These are phyloP conservation scores for Cervus canadensis DNA, from an alignment of 2,113 vertebrate genomes.

Conservation along the genomic window DNA sequence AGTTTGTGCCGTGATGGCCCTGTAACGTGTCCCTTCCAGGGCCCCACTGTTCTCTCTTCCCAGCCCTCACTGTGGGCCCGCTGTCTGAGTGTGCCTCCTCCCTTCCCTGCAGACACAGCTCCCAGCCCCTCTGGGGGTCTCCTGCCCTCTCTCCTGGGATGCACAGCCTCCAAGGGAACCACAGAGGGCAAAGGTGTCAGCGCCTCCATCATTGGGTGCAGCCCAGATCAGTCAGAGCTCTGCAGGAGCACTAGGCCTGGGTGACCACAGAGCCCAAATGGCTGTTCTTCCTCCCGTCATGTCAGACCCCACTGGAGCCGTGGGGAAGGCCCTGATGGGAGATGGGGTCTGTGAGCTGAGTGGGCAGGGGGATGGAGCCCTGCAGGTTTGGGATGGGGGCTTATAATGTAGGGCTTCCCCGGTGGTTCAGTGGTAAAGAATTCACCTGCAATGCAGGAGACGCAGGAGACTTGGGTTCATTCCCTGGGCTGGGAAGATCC, in stretches of 20 bases:
- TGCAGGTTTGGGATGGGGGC: not conserved
- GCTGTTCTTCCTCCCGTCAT: not conserved
- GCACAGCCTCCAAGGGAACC: accelerated
- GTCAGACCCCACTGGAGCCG: accelerated
- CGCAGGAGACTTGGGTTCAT: not conserved
- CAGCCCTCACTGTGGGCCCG: accelerated
- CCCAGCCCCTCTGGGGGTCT: too few species aligned
- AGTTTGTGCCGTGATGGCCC: accelerated
- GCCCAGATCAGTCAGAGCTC: not conserved
- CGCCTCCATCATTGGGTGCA: accelerated
- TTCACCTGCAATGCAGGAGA: not conserved
- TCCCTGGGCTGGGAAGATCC: not conserved
- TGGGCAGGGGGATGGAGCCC: accelerated
- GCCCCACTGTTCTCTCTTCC: too few species aligned
- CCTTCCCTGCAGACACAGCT: not conserved
- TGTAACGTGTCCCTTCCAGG: not conserved
- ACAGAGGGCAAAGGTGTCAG: accelerated
- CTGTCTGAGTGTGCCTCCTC: accelerated
- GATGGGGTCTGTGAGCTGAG: accelerated
- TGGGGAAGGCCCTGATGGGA: not conserved
- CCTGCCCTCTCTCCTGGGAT: not conserved
- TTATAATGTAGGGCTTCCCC: not conserved
- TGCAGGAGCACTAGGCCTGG: not conserved
- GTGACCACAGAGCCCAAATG: accelerated
- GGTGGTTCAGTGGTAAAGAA: not conserved